Evolutionary conservation across 1,140 invertebrate species (phyloP), one percentile per base, ranked within the genome.

Genomic region (Zaprionus nigranus): DNA sequence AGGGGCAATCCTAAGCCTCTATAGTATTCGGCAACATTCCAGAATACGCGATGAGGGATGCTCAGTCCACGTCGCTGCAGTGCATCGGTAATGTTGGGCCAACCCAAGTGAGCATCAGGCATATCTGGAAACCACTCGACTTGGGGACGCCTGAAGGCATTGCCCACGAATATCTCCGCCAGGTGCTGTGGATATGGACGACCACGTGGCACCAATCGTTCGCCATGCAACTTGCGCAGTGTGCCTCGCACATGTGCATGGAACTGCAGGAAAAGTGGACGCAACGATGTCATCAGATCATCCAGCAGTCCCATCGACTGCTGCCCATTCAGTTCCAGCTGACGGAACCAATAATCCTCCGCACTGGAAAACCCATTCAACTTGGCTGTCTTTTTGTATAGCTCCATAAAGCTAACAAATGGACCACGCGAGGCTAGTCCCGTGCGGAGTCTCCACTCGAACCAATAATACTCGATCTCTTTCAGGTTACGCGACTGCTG

Each of bases 381-480:
- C 17, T 76, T 58, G 2, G 91, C 86, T 1, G 91, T 80, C 51
- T 90, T 92, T 13, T 75, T 72, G 56, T 92, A 92, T 0, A 92
- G 70, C n/a, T 92, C 78, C 63, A 92, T 85, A 26, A 92, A 92
- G 5, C 20, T 67, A 0, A 76, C 53, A 59, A 92, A 92, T 28
- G 83, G 69, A 2, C 53, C 26, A 1, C 86, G 73, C 7, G 59
- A 74, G 26, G 77, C 62, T 43, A 81, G 9, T 12, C 90, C 91
- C 1, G 86, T 80, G 20, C 68, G 60, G 0, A 62, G 66, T 2
- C 87, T 75, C 91, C 91, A 92, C 62, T 92, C 90, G 12, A 83
- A 62, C 91, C 91, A 92, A 63, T 92, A 92, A 54, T 84, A 87
- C 36, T 92, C 87, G 20, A 92, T 90, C 71, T 92, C 91, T 12